A percentile compares a stretch with the other conserved stretches of the same genome.
phyloP scores from a whole-genome alignment of 2,797 vertebrate species.

The Acanthurus lineatus region DNA sequence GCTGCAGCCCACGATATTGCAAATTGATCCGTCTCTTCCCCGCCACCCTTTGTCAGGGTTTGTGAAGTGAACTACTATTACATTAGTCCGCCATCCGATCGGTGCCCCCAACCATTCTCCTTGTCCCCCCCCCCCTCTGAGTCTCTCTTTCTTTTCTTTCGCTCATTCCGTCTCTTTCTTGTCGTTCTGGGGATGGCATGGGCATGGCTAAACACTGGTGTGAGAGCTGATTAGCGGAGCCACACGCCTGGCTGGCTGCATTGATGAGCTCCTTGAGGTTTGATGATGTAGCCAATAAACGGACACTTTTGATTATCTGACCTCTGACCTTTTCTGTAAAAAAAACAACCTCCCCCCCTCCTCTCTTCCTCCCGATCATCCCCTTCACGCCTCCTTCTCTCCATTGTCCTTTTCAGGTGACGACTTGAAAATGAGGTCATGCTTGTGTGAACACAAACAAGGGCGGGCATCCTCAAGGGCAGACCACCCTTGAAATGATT shows the following conservation, averaged over 20 bases:
- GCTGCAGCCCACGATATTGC: constrained; percentile 92
- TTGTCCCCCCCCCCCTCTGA: constrained; percentile 37
- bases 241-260: constrained; percentile 85
- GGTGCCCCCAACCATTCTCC: constrained; percentile 70
- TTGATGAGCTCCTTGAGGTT: constrained; percentile 90
- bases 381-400: constrained; percentile 64
- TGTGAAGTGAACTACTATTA: constrained; percentile 87
- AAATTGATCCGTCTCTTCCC: constrained; percentile 95
- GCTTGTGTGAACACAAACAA: constrained; percentile 76
- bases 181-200: constrained; percentile 80
- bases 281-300: constrained; percentile 93
- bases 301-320: constrained; percentile 93
- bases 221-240: constrained; percentile 90
- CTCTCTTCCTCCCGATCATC: constrained; percentile 64
- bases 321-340: constrained; percentile 83
- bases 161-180: constrained; percentile 69
- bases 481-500: constrained; percentile 55
- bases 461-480: constrained; percentile 59
- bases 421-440: constrained; percentile 75
- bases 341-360: constrained; percentile 58
- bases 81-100: constrained; percentile 80
- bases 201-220: constrained; percentile 88
- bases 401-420: constrained; percentile 72
- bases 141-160: constrained; percentile 82
- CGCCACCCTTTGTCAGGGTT: constrained; percentile 87